Evolutionary conservation across 2,888 invertebrate species (phyloP), one percentile per base, ranked within the genome.

Genomic region (Entomobrya proxima): DNA sequence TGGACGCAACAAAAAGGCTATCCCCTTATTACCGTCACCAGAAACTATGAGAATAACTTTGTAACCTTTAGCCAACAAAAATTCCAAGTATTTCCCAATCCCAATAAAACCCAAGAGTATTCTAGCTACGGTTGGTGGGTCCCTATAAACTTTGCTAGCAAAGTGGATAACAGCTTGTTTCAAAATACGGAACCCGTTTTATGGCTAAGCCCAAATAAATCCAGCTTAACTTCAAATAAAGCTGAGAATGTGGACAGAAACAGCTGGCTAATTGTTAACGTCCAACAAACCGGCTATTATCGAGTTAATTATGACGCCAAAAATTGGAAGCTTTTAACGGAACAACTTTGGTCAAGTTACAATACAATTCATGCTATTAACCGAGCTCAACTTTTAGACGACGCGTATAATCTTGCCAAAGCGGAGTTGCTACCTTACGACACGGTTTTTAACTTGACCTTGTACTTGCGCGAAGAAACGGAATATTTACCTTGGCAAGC

Each of bases 341-440:
- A 93, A 21, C 94, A 96, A 72, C 92, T 97, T 6, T 94, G 94
- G 88, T 93, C 93, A 52, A 93, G 94, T 0, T 92, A 93, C 2
- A 93, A 93, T 15, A 93, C 94, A 83, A 95, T 98, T 72, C 94
- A 95, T 47, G 93, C 95, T 0, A 94, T 95, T 37, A 97, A 97
- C 91, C 93, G 98, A 79, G 97, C 97, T 0, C 97, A 98, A 91
- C 92, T 98, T 40, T 93, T 98, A 9, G 97, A 98, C 90, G 98
- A 98, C 91, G 94, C 96, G 0, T 93, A 96, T 92, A 96, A 95
- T 91, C 92, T 97, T 80, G 97, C 97, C 0, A 92, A 95, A 15
- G 94, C 95, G 35, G 96, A 96, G 0, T 90, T 93, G 77, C 91
- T 97, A 44, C 90, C 91, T 90, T 97, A 97, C 90, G 93, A 93